These are phyloP conservation scores for Vandiemenella viatica DNA, from an alignment of 2,888 invertebrate genomes.

Conservation along the genomic window DNA sequence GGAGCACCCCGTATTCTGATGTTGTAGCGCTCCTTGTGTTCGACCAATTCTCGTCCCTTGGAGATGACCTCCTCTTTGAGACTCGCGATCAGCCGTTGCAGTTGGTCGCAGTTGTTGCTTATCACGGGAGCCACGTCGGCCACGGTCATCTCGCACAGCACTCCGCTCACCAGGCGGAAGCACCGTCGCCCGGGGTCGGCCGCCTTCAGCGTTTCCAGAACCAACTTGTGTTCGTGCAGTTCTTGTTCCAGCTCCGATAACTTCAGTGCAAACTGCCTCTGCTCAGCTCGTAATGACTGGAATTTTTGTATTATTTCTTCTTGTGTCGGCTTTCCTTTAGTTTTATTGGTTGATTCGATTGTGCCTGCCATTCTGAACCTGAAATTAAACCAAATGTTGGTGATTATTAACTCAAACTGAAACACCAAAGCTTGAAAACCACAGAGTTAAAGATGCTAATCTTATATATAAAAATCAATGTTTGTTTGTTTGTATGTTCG, in stretches of 20 bases:
- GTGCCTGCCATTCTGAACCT: not conserved
- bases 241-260: slow-evolving; percentile 87
- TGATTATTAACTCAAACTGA: too few species aligned
- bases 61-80: slow-evolving; percentile 54
- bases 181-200: slow-evolving; percentile 76
- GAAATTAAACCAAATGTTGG: too few species aligned
- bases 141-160: slow-evolving; percentile 83
- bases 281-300: slow-evolving; percentile 74
- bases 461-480: too few species aligned
- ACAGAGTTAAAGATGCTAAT: too few species aligned
- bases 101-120: not conserved
- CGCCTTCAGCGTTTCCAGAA: slow-evolving; percentile 79
- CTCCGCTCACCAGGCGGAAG: slow-evolving; percentile 85
- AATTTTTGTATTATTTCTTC: slow-evolving; percentile 49
- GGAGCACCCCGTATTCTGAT: slow-evolving; percentile 66
- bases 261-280: slow-evolving; percentile 72
- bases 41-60: slow-evolving; percentile 82
- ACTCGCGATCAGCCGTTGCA: not conserved
- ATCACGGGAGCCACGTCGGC: slow-evolving; percentile 67
- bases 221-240: slow-evolving; percentile 81
- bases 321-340: not conserved
- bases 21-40: slow-evolving; percentile 79
- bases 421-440: too few species aligned
- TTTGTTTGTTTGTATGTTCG: too few species aligned
- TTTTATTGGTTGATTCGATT: not conserved